Base-by-base conservation (phyloP, 2,797 vertebrate genomes). In the Lophius americanus region DNA sequence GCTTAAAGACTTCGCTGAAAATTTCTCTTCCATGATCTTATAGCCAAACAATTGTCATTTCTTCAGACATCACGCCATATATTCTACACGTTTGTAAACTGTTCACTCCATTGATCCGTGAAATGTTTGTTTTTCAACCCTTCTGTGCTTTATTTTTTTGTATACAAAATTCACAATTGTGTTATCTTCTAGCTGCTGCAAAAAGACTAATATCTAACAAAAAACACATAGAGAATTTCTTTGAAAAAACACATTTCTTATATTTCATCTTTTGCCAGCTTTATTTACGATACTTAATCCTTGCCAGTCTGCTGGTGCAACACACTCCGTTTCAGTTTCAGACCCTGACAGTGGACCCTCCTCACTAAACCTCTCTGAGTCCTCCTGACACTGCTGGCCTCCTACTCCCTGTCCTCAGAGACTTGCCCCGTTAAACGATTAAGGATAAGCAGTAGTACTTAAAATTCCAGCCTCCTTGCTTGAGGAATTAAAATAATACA, bases 201-300 rank as follows among this genome's bases (percentile, higher is more conserved):
- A 50, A 67, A 80, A 83, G 68, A 44, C 76, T 55, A 57, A 70
- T 73, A 81, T 75, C 61, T 55, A 64, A 23, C 1, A 81, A 78
- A 79, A 75, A 69, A 76, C 35, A 51, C 57, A 53, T 64, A 60
- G 70, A 55, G 73, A 69, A 60, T 23, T 23, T 23, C 23, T 76
- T 51, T 46, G 47, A 38, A 14, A 42, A 71, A 66, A 74, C 42
- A 51, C 50, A 70, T 74, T 67, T 43, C 74, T 76, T 89, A 82
- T 86, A 23, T 23, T 23, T 23, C 76, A n/a, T 75, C 51, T 67
- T 59, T 64, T 77, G 62, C 75, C 81, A 77, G 85, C 80, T 80
- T 82, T 83, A 70, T 66, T 85, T 86, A 82, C 70, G 78, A 73
- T 75, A 60, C 73, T 83, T 85, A 79, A 84, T 88, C 84, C 85